Evolutionary conservation across 2,888 invertebrate genomes (phyloP).

Genomic region (Caradrina clavipalpis): DNA sequence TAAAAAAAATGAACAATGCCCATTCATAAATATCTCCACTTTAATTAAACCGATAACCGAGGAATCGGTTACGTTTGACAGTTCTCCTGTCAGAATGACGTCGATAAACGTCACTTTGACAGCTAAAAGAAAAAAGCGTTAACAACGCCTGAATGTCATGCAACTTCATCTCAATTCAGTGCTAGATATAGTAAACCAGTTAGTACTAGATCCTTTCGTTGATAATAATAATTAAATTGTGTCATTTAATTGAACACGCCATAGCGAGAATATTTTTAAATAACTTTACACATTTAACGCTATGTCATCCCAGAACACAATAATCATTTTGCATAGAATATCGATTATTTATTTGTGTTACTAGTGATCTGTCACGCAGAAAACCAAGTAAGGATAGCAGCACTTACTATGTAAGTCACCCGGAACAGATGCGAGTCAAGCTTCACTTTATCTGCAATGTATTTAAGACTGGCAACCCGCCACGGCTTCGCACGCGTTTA

Average conservation of each 20-base stretch:
- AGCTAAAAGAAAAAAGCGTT: conserved; percentile 19
- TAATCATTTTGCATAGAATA: conserved; percentile 35
- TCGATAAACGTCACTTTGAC: conserved; percentile 46
- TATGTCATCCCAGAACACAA: conserved; percentile 22
- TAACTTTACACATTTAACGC: conserved; percentile 53
- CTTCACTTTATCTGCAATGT: background rate
- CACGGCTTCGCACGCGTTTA: too few relatives aligned
- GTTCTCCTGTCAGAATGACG: conserved; percentile 36
- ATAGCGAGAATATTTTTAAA: conserved; percentile 53
- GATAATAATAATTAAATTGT: conserved; percentile 61
- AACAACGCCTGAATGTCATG: conserved; percentile 49
- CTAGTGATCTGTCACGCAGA: conserved; percentile 3
- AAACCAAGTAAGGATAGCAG: conserved; percentile 6
- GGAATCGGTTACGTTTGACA: conserved; percentile 50
- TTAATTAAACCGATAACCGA: conserved; percentile 23
- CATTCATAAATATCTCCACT: conserved; percentile 28
- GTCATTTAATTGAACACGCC: conserved; percentile 54
- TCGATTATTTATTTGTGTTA: conserved; percentile 36
- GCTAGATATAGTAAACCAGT: conserved; percentile 47
- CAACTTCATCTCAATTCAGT: conserved; percentile 41
- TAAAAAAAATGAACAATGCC: too few relatives aligned
- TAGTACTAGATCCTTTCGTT: conserved; percentile 41
- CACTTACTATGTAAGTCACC: conserved; percentile 5
- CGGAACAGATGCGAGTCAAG: background rate
- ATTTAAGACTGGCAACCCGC: background rate